Base-by-base conservation (phyloP, 2,113 vertebrate genomes). In the Sprattus sprattus region DNA sequence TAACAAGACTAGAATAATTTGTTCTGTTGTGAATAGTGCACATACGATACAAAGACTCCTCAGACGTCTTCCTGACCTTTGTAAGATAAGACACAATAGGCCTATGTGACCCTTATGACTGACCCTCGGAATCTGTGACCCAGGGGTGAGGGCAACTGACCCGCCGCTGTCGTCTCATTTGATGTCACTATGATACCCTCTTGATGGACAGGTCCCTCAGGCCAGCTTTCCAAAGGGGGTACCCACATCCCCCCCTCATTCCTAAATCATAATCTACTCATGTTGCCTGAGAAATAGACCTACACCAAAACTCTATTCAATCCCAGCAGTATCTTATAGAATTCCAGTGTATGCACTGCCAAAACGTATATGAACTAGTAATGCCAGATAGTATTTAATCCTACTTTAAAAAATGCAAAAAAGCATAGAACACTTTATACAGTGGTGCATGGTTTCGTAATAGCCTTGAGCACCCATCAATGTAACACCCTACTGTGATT, bases 81-180 rank as follows among this genome's bases (percentile, higher is more conserved):
- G 71, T 78, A 78, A 57, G 45, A 83, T 83, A 86, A 83, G 57
- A 54, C 78, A 85, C 32, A 85, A 78, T 39, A 39, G 71, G 28
- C 28, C 71, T 78, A 44, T 28, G 39, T 22, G 44, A 87, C 9
- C 78, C 84, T 82, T 81, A 87, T 88, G 84, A 81, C 47, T 83
- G 50, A 85, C 25, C 64, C 57, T 8, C 20, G 47, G 39, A 60
- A 86, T 71, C 46, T 60, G 28, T 82, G 57, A 49, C 80, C 82
- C 50, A n/a, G 15, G 60, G 83, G 57, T 47, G 45, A 67, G n/a
- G 60, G 22, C 82, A 54, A 80, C 46, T 82, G 81, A 84, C 86
- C 90, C 57, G 52, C 49, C 80, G 32, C 71, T 9, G 86, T 82
- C 47, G 44, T 75, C 83, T 32, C 71, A 82, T 84, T 84, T 32